Evolutionary conservation across 2,888 invertebrate genomes (phyloP).

Genomic region (Xestia c-nigrum): DNA sequence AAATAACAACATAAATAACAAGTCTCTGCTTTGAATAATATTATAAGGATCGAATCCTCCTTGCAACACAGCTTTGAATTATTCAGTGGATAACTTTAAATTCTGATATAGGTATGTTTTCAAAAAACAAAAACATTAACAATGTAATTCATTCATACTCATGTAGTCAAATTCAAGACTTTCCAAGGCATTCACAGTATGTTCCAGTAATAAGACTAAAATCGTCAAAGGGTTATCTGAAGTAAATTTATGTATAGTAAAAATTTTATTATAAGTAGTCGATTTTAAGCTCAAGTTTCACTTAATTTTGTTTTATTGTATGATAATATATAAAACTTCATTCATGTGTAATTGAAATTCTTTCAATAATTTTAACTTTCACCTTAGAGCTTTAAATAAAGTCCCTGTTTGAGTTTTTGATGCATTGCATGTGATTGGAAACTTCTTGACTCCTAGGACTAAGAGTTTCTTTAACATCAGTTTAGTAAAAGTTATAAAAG

Average conservation of each 20-base stretch:
- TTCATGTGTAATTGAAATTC: neutral
- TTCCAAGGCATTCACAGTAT: neutral
- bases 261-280: neutral
- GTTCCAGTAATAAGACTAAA: neutral
- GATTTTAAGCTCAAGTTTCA: neutral
- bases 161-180: neutral
- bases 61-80: neutral
- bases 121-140: no score
- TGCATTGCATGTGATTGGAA: neutral
- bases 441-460: neutral
- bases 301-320: neutral
- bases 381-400: no score
- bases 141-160: neutral
- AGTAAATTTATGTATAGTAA: neutral
- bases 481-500: neutral
- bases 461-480: neutral
- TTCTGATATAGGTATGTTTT: neutral
- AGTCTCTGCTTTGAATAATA: neutral
- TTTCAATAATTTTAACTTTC: neutral
- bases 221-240: neutral
- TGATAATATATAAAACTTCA: neutral
- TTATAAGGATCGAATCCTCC: neutral
- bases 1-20: neutral
- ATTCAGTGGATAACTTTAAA: constrained; percentile 8
- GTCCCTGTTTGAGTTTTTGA: neutral